Conservation (phyloP, 2,797 vertebrate genomes). For the Sebastes vulpes region DNA sequence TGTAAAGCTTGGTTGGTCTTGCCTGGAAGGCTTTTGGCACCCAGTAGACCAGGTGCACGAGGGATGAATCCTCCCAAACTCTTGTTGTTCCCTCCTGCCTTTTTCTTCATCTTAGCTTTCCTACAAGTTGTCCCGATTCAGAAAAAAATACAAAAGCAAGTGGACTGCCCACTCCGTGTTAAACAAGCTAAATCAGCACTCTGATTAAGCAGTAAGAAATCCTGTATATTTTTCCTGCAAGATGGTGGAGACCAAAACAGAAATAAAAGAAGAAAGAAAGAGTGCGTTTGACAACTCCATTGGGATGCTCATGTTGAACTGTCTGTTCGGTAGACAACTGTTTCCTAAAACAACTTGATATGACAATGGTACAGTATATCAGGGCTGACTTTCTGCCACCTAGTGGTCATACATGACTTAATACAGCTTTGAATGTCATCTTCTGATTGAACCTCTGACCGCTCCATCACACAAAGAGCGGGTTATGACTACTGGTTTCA, state of each 20-base stretch:
- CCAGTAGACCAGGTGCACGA: not conserved
- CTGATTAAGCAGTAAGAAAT: not conserved
- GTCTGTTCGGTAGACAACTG: not conserved
- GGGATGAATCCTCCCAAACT: not conserved
- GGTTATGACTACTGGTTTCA: not conserved
- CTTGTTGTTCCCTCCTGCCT: not conserved
- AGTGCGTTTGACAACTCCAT: not conserved
- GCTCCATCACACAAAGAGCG: too few relatives aligned
- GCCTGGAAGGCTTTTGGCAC: not conserved
- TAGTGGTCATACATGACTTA: not conserved
- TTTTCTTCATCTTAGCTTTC: not conserved
- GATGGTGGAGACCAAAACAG: conserved; percentile 1
- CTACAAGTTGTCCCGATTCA: not conserved
- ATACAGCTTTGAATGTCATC: not conserved
- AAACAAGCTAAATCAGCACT: not conserved
- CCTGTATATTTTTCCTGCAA: not conserved
- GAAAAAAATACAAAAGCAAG: not conserved
- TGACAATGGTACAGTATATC: too few relatives aligned
- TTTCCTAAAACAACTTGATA: too few relatives aligned
- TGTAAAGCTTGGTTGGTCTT: not conserved
- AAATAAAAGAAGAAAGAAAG: not conserved
- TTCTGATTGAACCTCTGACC: not conserved
- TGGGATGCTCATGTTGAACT: not conserved
- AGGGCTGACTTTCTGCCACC: not conserved
- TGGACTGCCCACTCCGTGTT: not conserved